These are phyloP conservation scores for Agrochola macilenta DNA, from an alignment of 2,888 invertebrate genomes.

Conservation along the genomic window DNA sequence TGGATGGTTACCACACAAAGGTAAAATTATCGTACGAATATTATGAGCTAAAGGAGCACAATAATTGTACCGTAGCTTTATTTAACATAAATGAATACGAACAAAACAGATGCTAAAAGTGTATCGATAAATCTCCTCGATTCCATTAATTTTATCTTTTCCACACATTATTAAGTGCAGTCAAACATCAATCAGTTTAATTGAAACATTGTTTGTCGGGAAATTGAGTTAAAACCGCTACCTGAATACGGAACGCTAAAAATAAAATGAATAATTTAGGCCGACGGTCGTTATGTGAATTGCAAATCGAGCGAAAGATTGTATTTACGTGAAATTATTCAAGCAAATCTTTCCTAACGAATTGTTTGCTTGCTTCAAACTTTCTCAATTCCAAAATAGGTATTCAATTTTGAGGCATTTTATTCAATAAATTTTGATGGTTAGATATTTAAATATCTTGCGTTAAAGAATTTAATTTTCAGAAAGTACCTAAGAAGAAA, in stretches of 20 bases:
- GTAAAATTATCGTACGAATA: conserved; percentile 28
- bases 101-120: conserved; percentile 21
- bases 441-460: conserved; percentile 51
- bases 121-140: conserved; percentile 9
- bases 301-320: conserved; percentile 86
- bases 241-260: conserved; percentile 70
- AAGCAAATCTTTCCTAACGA: conserved; percentile 86
- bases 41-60: conserved; percentile 9
- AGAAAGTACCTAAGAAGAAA: conserved; percentile 41
- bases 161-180: conserved; percentile 60
- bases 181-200: conserved; percentile 67
- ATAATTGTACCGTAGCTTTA: conserved; percentile 29
- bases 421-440: conserved; percentile 66
- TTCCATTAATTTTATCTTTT: conserved; percentile 55
- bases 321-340: conserved; percentile 86
- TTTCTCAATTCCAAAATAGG: conserved; percentile 80
- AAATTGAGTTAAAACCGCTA: conserved; percentile 64
- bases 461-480: conserved; percentile 55
- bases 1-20: conserved; percentile 26
- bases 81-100: conserved; percentile 20
- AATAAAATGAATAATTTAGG: conserved; percentile 80
- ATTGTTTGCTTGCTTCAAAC: conserved; percentile 85
- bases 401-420: conserved; percentile 68
- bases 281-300: conserved; percentile 80
- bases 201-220: conserved; percentile 65